Evolutionary conservation across 2,888 invertebrate species (phyloP).

Genomic region (Drosophila longiperda): DNA sequence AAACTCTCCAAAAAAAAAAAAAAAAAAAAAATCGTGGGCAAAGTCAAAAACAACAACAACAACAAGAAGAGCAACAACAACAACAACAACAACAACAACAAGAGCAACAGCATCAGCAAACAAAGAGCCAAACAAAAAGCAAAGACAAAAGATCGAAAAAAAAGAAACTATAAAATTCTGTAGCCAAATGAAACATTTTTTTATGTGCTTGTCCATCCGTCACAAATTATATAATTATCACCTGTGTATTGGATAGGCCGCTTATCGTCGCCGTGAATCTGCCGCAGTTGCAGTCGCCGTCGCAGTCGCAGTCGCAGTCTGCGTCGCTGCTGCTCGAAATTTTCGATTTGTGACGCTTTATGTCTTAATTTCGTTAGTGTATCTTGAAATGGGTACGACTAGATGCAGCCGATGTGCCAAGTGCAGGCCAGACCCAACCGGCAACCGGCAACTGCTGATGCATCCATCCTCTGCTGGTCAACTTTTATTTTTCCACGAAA

Average conservation of each 20-base stretch:
- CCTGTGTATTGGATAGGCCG: conserved; percentile 80
- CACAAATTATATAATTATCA: conserved; percentile 84
- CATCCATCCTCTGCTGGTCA: conserved; percentile 22
- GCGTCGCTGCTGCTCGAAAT: conserved; percentile 70
- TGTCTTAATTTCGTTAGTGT: conserved; percentile 76
- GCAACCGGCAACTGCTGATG: not conserved
- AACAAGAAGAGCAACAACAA: conserved; percentile 34
- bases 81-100: conserved; percentile 36
- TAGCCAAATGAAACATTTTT: conserved; percentile 74
- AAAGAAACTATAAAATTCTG: conserved; percentile 73
- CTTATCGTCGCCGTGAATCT: conserved; percentile 80
- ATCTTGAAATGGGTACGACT: conserved; percentile 50
- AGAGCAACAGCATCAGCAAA: conserved; percentile 37
- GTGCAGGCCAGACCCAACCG: conserved; percentile 23
- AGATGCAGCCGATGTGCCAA: conserved; percentile 35
- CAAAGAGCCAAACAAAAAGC: conserved; percentile 59
- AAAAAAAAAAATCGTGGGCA: conserved; percentile 36
- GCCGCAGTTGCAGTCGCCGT: conserved; percentile 42
- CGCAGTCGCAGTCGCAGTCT: conserved; percentile 13
- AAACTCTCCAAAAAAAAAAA: conserved; percentile 29
- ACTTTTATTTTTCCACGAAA: conserved; percentile 71
- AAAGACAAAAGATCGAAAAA: conserved; percentile 57
- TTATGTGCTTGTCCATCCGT: conserved; percentile 82
- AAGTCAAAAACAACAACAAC: conserved; percentile 35
- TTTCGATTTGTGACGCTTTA: conserved; percentile 83